A percentile compares a stretch with the other conserved stretches of the same genome.
Conservation (phyloP, 2,888 invertebrate species). For the Ctenicera cuprea region DNA sequence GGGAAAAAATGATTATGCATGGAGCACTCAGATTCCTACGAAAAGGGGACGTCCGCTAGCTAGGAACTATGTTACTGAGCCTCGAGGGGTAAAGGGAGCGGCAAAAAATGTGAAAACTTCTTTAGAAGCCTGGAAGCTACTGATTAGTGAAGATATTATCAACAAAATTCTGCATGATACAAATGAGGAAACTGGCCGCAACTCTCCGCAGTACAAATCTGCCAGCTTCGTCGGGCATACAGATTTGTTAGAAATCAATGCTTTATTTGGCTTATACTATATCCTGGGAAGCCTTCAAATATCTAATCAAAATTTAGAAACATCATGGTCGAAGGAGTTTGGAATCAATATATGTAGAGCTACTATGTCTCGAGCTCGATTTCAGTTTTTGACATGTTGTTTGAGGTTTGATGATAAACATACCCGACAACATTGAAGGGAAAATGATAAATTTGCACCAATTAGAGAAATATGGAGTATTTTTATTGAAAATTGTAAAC, state of each 20-base stretch:
- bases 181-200: conserved; percentile 46
- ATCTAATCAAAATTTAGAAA: background rate
- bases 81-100: background rate
- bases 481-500: conserved; percentile 56
- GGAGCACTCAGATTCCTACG: background rate
- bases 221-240: background rate
- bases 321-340: conserved; percentile 46
- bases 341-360: conserved; percentile 50
- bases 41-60: background rate
- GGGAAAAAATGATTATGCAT: background rate
- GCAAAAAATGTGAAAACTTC: conserved; percentile 41
- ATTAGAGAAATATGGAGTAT: conserved; percentile 60
- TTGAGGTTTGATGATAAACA: conserved; percentile 53
- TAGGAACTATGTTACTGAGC: background rate
- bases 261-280: background rate
- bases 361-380: conserved; percentile 51
- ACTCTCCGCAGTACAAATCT: background rate
- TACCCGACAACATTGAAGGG: conserved; percentile 43
- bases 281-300: background rate
- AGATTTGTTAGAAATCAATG: background rate
- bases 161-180: conserved; percentile 38
- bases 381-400: conserved; percentile 50
- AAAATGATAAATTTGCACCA: conserved; percentile 59
- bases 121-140: conserved; percentile 40
- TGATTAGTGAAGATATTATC: conserved; percentile 44